Evolutionary conservation across 2,113 vertebrate species (phyloP).

Genomic region (Apaloderma vittatum): DNA sequence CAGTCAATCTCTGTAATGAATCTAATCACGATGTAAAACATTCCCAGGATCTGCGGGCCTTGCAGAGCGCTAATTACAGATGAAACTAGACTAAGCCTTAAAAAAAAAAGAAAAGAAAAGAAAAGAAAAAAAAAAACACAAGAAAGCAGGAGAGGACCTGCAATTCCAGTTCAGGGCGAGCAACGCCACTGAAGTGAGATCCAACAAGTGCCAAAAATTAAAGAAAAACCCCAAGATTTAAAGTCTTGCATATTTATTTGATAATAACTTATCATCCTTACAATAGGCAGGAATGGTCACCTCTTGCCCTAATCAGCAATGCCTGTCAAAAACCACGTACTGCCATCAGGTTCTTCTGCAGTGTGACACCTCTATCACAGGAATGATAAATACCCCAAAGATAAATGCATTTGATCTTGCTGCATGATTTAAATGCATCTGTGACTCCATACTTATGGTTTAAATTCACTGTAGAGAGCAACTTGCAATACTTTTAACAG

Average conservation of each 20-base stretch:
- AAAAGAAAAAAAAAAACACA: not conserved
- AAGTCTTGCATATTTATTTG: not conserved
- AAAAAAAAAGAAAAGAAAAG: not conserved
- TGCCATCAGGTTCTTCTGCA: not conserved
- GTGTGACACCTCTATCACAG: fast-evolving
- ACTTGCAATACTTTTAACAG: constrained; percentile 26
- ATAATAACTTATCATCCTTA: not conserved
- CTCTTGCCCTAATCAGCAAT: not conserved
- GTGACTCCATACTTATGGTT: not conserved
- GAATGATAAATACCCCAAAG: not conserved
- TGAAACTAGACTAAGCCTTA: not conserved
- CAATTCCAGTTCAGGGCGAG: not conserved
- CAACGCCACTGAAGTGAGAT: not conserved
- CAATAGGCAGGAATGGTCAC: not conserved
- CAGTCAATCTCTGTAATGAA: constrained; percentile 18
- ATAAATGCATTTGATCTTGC: not conserved
- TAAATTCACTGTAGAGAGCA: constrained; percentile 27
- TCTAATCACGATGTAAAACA: constrained; percentile 41
- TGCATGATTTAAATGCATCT: not conserved
- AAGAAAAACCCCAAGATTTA: not conserved
- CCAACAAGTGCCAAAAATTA: not conserved
- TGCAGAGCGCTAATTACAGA: not conserved
- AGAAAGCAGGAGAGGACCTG: not conserved
- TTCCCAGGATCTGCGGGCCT: not conserved
- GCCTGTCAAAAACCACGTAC: not conserved